Conservation (phyloP, 2,113 vertebrate species). For the Tetrax tetrax region DNA sequence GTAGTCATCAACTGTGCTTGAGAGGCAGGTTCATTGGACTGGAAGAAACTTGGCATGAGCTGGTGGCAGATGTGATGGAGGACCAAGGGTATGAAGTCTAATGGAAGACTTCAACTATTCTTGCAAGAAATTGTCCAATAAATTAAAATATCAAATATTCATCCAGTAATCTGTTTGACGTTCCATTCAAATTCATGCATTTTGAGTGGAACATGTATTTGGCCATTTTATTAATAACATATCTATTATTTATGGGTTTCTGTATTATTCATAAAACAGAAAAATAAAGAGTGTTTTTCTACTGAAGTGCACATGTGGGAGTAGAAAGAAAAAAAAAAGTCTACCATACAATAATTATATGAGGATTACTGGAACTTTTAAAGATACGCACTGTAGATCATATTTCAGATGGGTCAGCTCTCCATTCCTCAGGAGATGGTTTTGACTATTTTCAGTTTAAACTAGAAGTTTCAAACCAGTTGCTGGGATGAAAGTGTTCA, state of each 20-base stretch:
- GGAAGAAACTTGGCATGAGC: not conserved
- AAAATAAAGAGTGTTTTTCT: conserved; percentile 25
- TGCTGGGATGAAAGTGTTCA: not conserved
- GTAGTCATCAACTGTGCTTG: not conserved
- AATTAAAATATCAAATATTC: conserved; percentile 59
- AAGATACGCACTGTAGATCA: not conserved
- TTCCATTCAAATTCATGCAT: conserved; percentile 1
- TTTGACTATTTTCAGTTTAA: not conserved
- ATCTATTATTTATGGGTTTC: conserved; percentile 51
- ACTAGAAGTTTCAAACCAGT: not conserved
- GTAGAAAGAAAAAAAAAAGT: not conserved
- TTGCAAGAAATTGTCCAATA: not conserved
- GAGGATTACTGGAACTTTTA: not conserved
- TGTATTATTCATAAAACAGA: conserved; percentile 49
- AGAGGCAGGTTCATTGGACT: not conserved
- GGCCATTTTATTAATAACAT: conserved; percentile 26
- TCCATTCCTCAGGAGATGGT: not conserved
- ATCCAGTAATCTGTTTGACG: conserved; percentile 36
- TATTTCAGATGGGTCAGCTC: not conserved
- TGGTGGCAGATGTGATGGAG: not conserved
- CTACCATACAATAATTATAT: not conserved
- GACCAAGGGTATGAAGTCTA: not conserved
- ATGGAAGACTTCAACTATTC: not conserved
- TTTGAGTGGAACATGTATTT: not conserved
- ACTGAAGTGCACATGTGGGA: not conserved